These are phyloP conservation scores for Cyanistes caeruleus DNA, from an alignment of 2,113 vertebrate species.

Conservation along the genomic window DNA sequence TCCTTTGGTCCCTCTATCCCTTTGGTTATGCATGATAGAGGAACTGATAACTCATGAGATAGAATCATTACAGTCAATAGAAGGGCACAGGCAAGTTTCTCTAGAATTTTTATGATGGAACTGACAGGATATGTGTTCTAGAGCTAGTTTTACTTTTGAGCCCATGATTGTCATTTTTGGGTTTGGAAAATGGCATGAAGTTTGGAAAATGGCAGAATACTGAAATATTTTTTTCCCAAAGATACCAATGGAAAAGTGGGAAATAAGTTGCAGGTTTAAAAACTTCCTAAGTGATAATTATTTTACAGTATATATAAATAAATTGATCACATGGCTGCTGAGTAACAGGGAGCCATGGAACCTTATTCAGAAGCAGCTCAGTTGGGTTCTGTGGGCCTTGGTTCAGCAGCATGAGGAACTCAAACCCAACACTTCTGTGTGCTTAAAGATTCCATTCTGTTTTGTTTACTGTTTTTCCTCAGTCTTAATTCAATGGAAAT, in stretches of 20 bases:
- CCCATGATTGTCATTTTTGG: neutral
- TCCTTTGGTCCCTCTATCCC: neutral
- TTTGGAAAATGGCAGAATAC: neutral
- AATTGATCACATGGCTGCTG: neutral
- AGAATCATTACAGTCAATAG: neutral
- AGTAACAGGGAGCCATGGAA: accelerated
- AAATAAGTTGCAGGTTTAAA: neutral
- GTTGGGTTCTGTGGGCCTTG: neutral
- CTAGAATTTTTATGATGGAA: neutral
- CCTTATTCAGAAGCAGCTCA: neutral
- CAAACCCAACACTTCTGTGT: neutral
- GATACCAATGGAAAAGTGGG: neutral
- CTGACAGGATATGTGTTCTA: neutral
- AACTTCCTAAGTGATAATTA: neutral
- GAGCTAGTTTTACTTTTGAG: neutral
- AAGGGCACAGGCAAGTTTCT: neutral
- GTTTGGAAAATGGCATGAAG: neutral
- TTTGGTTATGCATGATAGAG: neutral
- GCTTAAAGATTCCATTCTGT: neutral
- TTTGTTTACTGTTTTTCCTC: slow-evolving; percentile 19
- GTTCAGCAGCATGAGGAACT: neutral
- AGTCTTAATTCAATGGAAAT: slow-evolving; percentile 59
- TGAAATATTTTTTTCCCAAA: neutral
- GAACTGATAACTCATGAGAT: neutral
- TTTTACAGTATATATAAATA: neutral